Evolutionary conservation across 2,888 invertebrate species (phyloP), one percentile per base, ranked within the genome.

Genomic region (Eupithecia exiguata): DNA sequence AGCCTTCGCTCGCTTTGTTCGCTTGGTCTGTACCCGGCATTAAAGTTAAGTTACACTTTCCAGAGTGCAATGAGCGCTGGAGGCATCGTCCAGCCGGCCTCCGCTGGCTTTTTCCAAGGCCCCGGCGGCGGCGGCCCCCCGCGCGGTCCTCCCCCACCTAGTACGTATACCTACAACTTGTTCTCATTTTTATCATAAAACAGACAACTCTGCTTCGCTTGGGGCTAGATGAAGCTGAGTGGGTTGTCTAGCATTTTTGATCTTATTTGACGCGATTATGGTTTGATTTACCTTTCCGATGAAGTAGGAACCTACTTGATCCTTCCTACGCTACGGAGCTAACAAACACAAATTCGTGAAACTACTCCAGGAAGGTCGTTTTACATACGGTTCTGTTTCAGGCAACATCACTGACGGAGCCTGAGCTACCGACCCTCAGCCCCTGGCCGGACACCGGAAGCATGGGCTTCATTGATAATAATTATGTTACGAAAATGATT

Each of bases 11-110:
- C n/a, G n/a, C n/a, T n/a, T n/a, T n/a, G n/a, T n/a, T n/a, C n/a
- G n/a, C n/a, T n/a, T n/a, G n/a, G n/a, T n/a, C n/a, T n/a, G n/a
- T n/a, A n/a, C n/a, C n/a, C n/a, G n/a, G n/a, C n/a, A n/a, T n/a
- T n/a, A n/a, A n/a, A n/a, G 30, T 30, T 30, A 30, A 30, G 6
- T 62, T 35, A 9, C 3, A 58, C 12, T 66, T 66, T 66, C 14
- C 66, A 66, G 66, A 66, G 66, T 21, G 25, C 66, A 12, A 66
- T 66, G 66, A 66, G 40, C 21, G 43, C 66, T 14, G 66, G 66
- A 38, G 66, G 21, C 40, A 9, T 62, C 30, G 66, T 38, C 1
- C 21, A 38, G 14, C 66, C n/a, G 40, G 21, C 21, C 38, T 21
- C 66, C 38, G 40, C 21, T 10, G 66, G 66, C 21, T 2, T 21